Evolutionary conservation across 2,888 invertebrate genomes (phyloP), one percentile per base, ranked within the genome.

Genomic region (Drosophila diplacantha): DNA sequence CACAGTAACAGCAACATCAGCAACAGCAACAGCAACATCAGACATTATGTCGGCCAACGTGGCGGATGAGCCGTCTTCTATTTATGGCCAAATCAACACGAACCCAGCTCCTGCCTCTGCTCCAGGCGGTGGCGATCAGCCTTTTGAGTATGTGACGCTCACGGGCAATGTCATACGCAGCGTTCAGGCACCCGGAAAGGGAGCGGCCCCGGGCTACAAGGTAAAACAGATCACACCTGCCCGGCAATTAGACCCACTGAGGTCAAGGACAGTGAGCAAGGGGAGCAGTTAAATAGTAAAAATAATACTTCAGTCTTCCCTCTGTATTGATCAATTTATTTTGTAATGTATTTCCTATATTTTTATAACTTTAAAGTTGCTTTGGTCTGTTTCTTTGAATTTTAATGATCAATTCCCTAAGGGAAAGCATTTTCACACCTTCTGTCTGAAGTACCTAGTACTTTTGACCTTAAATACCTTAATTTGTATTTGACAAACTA

Each of bases 101-200:
- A 74, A 53, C 63, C 61, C 60, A 55, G 46, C 20, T 9, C 35
- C 54, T 11, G 29, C 11, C 6, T 4, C 52, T 6, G 18, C 65
- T 49, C 44, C 56, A 22, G 49, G 31, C 31, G 51, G 57, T 43
- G 63, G 38, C 59, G 84, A 85, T 61, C 87, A 87, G 62, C 85
- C 86, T 31, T 88, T 88, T 61, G 85, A 86, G 69, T 89, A 88
- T 72, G 86, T 88, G 53, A 89, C 88, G 56, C 72, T 87, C 49
- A 85, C 87, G 62, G 88, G 88, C 69, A 88, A 87, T 70, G 86
- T 89, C 64, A 89, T 89, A 69, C 85, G 87, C 73, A 89, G 88
- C 72, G 88, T 89, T 68, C 84, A 86, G 72, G 86, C 88, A 63
- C 88, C 88, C 65, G 88, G 88, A 81, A 89, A 88, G 85, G 88